These are phyloP conservation scores for Aurelia aurita complex sp. Pacific DNA, from an alignment of 30 jellyfish, hydroid and myxozoan species.

Conservation along the genomic window DNA sequence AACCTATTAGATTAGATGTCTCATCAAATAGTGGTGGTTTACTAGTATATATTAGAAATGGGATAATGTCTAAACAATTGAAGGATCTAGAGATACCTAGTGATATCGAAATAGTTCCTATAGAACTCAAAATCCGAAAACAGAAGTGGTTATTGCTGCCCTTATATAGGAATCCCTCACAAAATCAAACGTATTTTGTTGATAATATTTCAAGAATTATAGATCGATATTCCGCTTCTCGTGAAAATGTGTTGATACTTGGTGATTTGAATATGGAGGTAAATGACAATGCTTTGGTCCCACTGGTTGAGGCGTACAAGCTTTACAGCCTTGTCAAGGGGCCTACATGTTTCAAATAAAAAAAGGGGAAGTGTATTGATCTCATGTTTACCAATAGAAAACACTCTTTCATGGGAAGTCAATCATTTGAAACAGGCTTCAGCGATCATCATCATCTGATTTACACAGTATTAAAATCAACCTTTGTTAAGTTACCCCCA, in stretches of 20 bases:
- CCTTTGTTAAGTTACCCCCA: neutral
- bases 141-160: constrained; percentile 19
- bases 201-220: neutral
- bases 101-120: constrained; percentile 36
- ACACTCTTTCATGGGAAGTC: no score
- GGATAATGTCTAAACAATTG: constrained; percentile 26
- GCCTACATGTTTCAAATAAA: constrained; percentile 4
- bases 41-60: constrained; percentile 23
- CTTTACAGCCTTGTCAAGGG: constrained; percentile 15
- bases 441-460: no score
- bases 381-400: no score
- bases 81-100: constrained; percentile 31
- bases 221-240: constrained; percentile 3
- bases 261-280: neutral
- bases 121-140: neutral
- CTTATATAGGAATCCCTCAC: constrained; percentile 8
- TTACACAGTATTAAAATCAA: no score
- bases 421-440: no score
- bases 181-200: neutral
- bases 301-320: constrained; percentile 9
- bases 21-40: constrained; percentile 41
- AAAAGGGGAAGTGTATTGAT: constrained; percentile 5
- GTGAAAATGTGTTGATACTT: neutral
- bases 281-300: neutral
- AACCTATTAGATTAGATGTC: constrained; percentile 34